Base-by-base conservation (phyloP, 2,797 vertebrate species). In the Champsocephalus gunnari region DNA sequence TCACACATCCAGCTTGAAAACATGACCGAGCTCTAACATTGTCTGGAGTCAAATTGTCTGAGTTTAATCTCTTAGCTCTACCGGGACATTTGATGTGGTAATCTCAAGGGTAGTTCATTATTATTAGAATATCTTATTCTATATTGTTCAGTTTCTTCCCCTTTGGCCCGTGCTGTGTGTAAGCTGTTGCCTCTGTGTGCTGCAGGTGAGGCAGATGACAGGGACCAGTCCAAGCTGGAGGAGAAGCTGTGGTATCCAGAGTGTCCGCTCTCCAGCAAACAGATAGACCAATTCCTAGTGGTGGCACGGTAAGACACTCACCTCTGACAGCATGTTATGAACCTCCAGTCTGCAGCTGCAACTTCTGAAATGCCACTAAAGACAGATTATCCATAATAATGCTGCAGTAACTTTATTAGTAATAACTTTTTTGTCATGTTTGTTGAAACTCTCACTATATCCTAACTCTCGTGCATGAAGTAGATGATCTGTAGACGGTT, bases 251-350 rank as follows among this genome's bases (percentile, higher is more conserved):
- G 98, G 98, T 96, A 99, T 93, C 98, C 98, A 89, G 96, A 99
- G 92, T 98, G 97, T 87, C 97, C 97, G 44, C 96, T 99, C 88
- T 97, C 95, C 75, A 97, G 96, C 92, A 97, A 97, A 92, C 97
- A 99, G 94, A 99, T 99, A 91, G 97, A 99, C 96, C 98, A 99
- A 91, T 99, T 99, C 94, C 94, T 99, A 86, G 98, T 99, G 88
- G 97, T 99, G 90, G 98, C 98, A 85, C 95, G 98, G 98, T 99
- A 94, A 94, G 95, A 91, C 44, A 71, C 84, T 82, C 17, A 58
- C 41, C 34, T 50, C 8, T 3, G n/a, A 41, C 43, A 32, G 21
- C 13, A 9, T 49, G 47, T 67, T 49, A 14, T 28, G 48, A 63
- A 16, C 28, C 5, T 16, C 34, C 34, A 38, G 34, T 54, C 43